Evolutionary conservation across 2,797 vertebrate genomes (phyloP).

Genomic region (Natrix natrix): DNA sequence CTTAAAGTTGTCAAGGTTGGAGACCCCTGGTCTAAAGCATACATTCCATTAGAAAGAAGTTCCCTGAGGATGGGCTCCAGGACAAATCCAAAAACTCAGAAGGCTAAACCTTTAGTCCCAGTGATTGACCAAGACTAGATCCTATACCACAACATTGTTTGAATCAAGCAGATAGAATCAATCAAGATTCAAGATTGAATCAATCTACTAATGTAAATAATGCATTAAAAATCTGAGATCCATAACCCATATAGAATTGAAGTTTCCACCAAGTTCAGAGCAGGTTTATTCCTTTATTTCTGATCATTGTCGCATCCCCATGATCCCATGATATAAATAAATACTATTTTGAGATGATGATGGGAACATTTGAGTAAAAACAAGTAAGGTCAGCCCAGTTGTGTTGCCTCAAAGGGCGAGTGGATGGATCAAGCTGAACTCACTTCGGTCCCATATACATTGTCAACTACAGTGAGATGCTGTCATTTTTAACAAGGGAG

Average conservation of each 20-base stretch:
- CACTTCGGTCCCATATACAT: slow-evolving; percentile 33
- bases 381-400: neutral
- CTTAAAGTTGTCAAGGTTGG: too few relatives aligned
- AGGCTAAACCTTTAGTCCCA: neutral
- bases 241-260: neutral
- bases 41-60: neutral
- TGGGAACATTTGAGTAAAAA: neutral
- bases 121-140: neutral
- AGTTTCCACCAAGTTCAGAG: neutral
- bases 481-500: slow-evolving; percentile 39
- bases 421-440: neutral
- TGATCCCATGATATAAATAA: neutral
- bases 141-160: neutral
- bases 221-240: neutral
- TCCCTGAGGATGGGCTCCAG: neutral
- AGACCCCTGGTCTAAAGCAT: neutral
- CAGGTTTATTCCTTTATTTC: neutral
- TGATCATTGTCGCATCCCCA: neutral
- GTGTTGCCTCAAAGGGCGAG: neutral
- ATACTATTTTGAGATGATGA: neutral
- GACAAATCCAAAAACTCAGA: neutral
- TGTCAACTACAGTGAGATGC: slow-evolving; percentile 43
- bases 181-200: neutral
- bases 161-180: neutral
- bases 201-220: neutral